phyloP scores from a whole-genome alignment of 2,797 vertebrate genomes.

The Oophaga sylvatica region DNA sequence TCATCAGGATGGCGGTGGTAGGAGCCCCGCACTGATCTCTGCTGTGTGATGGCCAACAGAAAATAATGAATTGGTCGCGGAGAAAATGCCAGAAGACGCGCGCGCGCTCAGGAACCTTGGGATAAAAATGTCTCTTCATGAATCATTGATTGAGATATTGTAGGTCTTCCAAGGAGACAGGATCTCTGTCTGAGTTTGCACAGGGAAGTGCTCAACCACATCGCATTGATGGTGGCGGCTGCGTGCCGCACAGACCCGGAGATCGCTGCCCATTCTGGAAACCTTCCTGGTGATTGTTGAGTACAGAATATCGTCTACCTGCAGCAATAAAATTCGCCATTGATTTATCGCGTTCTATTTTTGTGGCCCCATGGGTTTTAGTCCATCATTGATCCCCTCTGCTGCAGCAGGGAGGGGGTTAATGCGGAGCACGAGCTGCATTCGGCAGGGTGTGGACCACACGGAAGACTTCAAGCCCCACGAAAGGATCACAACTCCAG shows the following conservation, averaged over 20 bases:
- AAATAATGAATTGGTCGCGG: constrained; percentile 6
- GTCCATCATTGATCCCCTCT: constrained; percentile 2
- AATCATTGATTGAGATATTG: constrained; percentile 59
- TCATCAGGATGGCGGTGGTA: neutral
- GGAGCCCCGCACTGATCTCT: neutral
- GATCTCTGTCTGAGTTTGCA: constrained; percentile 43
- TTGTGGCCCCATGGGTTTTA: neutral
- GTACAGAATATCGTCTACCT: constrained; percentile 10
- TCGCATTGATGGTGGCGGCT: neutral
- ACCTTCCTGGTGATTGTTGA: neutral
- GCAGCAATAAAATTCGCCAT: neutral
- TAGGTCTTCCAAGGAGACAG: constrained; percentile 55
- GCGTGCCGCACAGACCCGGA: neutral
- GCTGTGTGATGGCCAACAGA: neutral
- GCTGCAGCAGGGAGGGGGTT: constrained; percentile 21
- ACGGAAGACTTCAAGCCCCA: neutral
- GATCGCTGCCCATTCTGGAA: neutral
- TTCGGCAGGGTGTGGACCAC: neutral
- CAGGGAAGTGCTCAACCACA: constrained; percentile 40
- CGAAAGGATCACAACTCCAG: neutral
- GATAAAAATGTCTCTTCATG: constrained; percentile 59
- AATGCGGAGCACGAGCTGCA: neutral
- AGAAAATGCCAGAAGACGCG: constrained; percentile 32
- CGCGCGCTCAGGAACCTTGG: constrained; percentile 28
- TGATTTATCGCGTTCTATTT: neutral